Conservation (phyloP, 2,113 vertebrate species). For the Lonchura striata region DNA sequence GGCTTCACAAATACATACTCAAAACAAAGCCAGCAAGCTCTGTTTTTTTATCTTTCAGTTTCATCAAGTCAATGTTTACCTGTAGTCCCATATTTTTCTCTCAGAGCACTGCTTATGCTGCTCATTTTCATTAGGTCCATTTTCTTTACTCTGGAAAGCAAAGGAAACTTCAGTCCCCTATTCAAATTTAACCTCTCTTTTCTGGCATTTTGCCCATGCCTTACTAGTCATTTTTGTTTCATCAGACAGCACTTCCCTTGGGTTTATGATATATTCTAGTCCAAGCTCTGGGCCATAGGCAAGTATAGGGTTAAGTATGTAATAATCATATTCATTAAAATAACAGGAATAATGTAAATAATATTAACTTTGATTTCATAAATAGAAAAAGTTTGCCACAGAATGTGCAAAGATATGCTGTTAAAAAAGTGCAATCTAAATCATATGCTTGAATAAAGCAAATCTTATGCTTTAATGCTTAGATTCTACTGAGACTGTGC, state of each 20-base stretch:
- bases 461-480: not conserved
- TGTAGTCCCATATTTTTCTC: not conserved
- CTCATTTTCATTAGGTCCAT: not conserved
- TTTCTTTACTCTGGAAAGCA: not conserved
- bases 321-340: not conserved
- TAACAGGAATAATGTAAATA: not conserved
- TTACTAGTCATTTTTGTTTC: not conserved
- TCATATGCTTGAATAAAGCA: not conserved
- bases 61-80: not conserved
- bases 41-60: not conserved
- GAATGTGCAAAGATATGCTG: not conserved
- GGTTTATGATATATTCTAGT: not conserved
- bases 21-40: not conserved
- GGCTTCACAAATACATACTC: not conserved
- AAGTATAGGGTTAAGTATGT: not conserved
- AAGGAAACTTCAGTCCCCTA: not conserved
- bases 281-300: not conserved
- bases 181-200: fast-evolving
- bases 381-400: not conserved
- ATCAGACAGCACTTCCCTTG: not conserved
- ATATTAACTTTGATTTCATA: not conserved
- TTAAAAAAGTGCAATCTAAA: not conserved
- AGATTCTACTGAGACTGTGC: not conserved
- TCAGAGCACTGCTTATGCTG: not conserved
- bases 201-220: not conserved